A percentile compares a stretch with the other conserved stretches of the same genome.
Evolutionary conservation across 2,113 vertebrate species (phyloP).

Genomic region (Tinamus guttatus): DNA sequence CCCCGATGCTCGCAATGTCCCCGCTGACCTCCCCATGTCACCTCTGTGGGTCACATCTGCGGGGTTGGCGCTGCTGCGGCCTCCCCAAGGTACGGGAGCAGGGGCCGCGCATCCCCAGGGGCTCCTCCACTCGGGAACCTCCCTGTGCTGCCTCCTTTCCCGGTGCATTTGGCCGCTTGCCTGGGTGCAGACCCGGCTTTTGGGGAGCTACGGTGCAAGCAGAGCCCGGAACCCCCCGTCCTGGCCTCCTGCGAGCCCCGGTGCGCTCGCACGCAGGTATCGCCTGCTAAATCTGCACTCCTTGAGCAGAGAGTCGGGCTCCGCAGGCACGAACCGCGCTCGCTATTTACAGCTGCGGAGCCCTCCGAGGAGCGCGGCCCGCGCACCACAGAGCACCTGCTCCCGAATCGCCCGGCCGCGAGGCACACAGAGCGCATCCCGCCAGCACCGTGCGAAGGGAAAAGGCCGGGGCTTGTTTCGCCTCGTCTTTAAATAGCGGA

Average conservation of each 20-base stretch:
- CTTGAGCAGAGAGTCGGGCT: background rate
- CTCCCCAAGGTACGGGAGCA: background rate
- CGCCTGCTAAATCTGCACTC: background rate
- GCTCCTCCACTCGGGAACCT: too few species aligned
- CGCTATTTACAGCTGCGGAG: background rate
- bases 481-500: background rate
- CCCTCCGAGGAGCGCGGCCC: background rate
- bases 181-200: background rate
- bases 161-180: background rate
- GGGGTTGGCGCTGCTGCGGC: background rate
- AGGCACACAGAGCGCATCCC: background rate
- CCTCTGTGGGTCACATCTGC: background rate
- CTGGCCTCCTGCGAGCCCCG: background rate
- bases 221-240: accelerated
- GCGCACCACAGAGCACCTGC: background rate
- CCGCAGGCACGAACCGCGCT: background rate
- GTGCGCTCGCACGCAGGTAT: background rate
- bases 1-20: too few species aligned
- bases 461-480: background rate
- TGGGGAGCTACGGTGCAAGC: background rate
- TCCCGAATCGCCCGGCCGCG: accelerated
- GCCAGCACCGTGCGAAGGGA: background rate
- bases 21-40: too few species aligned
- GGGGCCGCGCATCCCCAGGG: background rate
- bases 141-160: background rate